phyloP scores from a whole-genome alignment of 2,113 vertebrate species.

The Muntiacus reevesi region DNA sequence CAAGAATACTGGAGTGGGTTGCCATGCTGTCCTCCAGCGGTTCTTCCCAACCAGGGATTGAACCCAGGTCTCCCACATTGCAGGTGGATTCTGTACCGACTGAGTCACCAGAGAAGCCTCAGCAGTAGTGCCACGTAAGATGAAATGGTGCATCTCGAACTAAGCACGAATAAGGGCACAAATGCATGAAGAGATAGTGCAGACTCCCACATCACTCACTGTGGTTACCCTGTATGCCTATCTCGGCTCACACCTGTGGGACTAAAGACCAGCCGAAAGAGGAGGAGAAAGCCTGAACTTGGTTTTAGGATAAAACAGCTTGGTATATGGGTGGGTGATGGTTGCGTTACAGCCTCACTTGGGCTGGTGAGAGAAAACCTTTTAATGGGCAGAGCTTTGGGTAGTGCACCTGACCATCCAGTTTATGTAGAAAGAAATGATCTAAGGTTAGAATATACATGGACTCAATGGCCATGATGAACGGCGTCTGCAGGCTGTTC shows the following conservation, averaged over 20 bases:
- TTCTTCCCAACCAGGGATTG: background rate
- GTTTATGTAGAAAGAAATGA: background rate
- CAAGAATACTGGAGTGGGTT: background rate
- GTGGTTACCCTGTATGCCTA: background rate
- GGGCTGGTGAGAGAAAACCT: background rate
- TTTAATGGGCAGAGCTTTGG: background rate
- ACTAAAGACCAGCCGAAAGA: background rate
- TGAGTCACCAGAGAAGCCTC: background rate
- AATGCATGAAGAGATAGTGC: background rate
- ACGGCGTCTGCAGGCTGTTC: background rate
- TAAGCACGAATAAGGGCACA: background rate
- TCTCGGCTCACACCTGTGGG: background rate
- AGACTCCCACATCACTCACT: background rate
- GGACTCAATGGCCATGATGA: background rate
- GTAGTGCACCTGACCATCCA: background rate
- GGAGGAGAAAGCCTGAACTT: background rate
- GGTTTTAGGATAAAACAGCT: background rate
- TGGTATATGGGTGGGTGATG: background rate
- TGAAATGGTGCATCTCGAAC: background rate
- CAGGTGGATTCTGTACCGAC: background rate
- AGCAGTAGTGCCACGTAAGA: background rate
- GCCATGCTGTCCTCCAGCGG: background rate
- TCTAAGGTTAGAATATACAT: background rate
- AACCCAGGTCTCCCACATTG: background rate
- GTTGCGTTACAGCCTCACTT: background rate